phyloP scores from a whole-genome alignment of 2,113 vertebrate species.

The Rhinoderma darwinii region DNA sequence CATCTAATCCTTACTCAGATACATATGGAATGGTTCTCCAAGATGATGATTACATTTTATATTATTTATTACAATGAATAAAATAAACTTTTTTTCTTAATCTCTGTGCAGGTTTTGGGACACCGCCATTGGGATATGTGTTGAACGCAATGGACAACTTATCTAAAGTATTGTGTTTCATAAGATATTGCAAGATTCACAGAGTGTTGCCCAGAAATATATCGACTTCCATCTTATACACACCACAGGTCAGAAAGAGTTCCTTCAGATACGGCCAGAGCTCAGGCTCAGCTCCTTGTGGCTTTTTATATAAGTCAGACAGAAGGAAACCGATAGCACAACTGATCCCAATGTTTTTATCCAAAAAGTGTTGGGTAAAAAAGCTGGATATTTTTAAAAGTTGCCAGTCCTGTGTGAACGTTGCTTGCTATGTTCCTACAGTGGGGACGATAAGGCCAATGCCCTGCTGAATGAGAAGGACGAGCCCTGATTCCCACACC shows the following conservation, averaged over 20 bases:
- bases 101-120: slow-evolving; percentile 40
- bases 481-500: background rate
- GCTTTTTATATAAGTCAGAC: background rate
- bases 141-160: background rate
- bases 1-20: no score
- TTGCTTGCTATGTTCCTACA: background rate
- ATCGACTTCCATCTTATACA: slow-evolving; percentile 1
- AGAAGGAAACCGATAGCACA: background rate
- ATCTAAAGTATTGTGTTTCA: background rate
- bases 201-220: slow-evolving; percentile 42
- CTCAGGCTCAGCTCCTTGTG: background rate
- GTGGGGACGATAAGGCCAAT: background rate
- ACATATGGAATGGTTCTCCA: no score
- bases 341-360: background rate
- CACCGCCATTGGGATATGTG: background rate
- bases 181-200: slow-evolving; percentile 46
- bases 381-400: no score
- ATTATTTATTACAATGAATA: no score
- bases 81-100: no score
- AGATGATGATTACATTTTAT: no score
- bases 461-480: background rate
- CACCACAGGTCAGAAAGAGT: slow-evolving; percentile 19
- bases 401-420: background rate
- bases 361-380: no score
- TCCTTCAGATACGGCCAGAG: background rate